Evolutionary conservation across 2,888 invertebrate species (phyloP), one percentile per base, ranked within the genome.

Genomic region (Phortica magna): DNA sequence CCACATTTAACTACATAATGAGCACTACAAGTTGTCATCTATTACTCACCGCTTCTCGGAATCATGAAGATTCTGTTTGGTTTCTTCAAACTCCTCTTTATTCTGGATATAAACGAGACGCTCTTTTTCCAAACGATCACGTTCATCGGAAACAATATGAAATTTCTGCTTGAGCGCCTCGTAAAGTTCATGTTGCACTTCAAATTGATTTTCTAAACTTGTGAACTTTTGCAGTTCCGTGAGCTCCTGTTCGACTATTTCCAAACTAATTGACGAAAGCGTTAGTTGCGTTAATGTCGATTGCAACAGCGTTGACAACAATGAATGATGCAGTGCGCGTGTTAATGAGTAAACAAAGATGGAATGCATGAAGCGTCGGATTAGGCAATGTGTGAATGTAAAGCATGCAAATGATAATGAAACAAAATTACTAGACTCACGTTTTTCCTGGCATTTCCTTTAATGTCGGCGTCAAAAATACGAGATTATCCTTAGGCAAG

Each of bases 181-280:
- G 43, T 82, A 81, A 4, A 82, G 74, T 14, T 89, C 86, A 79
- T 89, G 83, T 67, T 90, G 83, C 9, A 85, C 83, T 74, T 85
- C 81, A 42, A 84, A 91, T 73, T 94, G 93, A 78, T 94, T 94
- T 88, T 95, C 95, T 79, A 94, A 90, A 74, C 93, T 93, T 1
- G 95, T 94, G 78, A 94, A 93, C 82, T 94, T 94, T 73, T 93
- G 90, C 17, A 95, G 91, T 76, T 94, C 93, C 80, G 93, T 90
- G 0, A 93, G 92, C 79, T 94, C 93, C 73, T 91, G 92, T 80
- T 94, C 93, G 5, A 94, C 92, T 77, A 91, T 84, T 81, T 91
- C 91, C 1, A 93, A 93, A 83, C 93, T 93, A 81, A 91, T 90
- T 42, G 61, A 17, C 12, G 9, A 55, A 55, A 55, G 93, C 55